Conservation (phyloP, 2,113 vertebrate species). For the Halichoeres trimaculatus region DNA sequence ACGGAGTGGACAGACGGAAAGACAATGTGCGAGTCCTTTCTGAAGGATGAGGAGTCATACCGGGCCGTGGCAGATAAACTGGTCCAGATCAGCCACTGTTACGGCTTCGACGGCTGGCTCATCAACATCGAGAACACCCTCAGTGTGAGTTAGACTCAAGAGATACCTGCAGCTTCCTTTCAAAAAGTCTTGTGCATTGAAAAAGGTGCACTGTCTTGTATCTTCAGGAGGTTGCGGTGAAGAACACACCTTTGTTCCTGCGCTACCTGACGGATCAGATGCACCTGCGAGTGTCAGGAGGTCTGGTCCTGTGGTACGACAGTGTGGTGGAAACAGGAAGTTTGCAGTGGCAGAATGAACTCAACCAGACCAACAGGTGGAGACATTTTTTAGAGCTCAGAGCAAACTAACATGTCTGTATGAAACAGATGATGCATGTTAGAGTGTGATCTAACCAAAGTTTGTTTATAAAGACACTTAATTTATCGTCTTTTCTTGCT, state of each 20-base stretch:
- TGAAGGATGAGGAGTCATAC: slow-evolving; percentile 84
- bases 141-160: slow-evolving; percentile 84
- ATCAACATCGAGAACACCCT: slow-evolving; percentile 93
- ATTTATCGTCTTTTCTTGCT: background rate
- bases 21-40: slow-evolving; percentile 87
- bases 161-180: no score
- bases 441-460: no score
- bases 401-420: background rate
- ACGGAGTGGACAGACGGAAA: slow-evolving; percentile 89
- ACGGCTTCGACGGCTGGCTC: slow-evolving; percentile 93
- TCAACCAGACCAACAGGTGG: slow-evolving; percentile 90
- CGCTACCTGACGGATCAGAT: slow-evolving; percentile 85
- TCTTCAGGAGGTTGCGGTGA: slow-evolving; percentile 77
- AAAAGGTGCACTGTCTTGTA: background rate
- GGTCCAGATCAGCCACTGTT: slow-evolving; percentile 87
- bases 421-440: background rate
- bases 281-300: slow-evolving; percentile 81
- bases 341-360: slow-evolving; percentile 93
- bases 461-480: no score
- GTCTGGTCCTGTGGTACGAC: slow-evolving; percentile 95
- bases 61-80: slow-evolving; percentile 85
- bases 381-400: background rate
- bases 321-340: slow-evolving; percentile 85
- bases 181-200: no score
- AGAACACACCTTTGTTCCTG: slow-evolving; percentile 85